A percentile compares a stretch with the other conserved stretches of the same genome.
phyloP scores from a whole-genome alignment of 2,113 vertebrate genomes.

The Podarcis muralis region DNA sequence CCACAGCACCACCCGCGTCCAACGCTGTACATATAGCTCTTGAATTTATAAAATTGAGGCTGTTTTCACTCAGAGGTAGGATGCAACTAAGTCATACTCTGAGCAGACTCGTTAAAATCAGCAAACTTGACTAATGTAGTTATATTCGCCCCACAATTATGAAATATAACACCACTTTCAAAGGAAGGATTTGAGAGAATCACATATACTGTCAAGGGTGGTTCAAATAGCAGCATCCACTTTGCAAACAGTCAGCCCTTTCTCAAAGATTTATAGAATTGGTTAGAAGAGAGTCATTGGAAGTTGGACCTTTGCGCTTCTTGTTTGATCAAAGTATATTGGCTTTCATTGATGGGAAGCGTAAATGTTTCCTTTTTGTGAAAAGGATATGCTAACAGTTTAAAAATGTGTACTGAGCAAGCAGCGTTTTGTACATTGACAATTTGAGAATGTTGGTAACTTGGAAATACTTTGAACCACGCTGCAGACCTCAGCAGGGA shows the following conservation, averaged over 20 bases:
- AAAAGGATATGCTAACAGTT: background rate
- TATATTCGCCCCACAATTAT: background rate
- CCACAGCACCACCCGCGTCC: no score
- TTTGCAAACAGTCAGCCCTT: background rate
- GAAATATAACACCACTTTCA: background rate
- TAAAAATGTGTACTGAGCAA: background rate
- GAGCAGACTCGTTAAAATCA: no score
- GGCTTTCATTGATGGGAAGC: background rate
- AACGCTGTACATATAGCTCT: no score
- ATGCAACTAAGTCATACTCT: no score
- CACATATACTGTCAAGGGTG: no score
- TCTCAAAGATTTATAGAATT: background rate
- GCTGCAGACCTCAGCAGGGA: background rate
- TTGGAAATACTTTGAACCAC: background rate
- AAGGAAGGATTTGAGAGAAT: background rate
- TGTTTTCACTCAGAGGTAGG: background rate
- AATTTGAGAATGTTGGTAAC: background rate
- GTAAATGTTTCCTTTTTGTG: background rate
- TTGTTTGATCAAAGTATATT: background rate
- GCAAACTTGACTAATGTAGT: no score
- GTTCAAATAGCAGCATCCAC: background rate
- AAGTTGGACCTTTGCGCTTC: background rate
- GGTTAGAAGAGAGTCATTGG: background rate
- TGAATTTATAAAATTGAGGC: background rate
- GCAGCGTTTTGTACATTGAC: background rate